Base-by-base conservation (phyloP, 2,113 vertebrate genomes). In the Phylloscopus whistleri region DNA sequence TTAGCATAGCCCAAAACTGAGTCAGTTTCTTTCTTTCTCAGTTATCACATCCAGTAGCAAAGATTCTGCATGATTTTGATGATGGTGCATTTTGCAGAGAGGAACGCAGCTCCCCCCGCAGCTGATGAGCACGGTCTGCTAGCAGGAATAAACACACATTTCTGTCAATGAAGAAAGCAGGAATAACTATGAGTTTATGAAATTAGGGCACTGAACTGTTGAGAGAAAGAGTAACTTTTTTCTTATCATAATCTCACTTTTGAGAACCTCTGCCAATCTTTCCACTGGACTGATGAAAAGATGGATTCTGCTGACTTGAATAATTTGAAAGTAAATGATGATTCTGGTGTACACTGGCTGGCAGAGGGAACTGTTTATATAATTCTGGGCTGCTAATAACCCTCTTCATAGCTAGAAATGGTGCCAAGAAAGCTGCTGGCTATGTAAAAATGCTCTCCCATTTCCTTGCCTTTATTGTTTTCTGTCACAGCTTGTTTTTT, bases 401-500 rank as follows among this genome's bases (percentile, higher is more conserved):
- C 87, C 76, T 89, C 93, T 96, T 93, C 92, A 84, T 95, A 93
- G 90, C 79, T 92, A 74, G 88, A 90, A 96, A 78, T 60, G 35
- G 88, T 96, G 96, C 95, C 96, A 96, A 49, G n/a, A 87, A 96
- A 96, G 93, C 93, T 94, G 93, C 94, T 96, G 92, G 93, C 89
- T 90, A 51, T 81, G 48, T 89, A 87, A 89, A 96, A 94, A 79
- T 46, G 41, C 88, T 93, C 94, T 75, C 35, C 74, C 76, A 48
- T 84, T 97, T 96, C 93, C 80, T 94, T 87, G 90, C 58, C 60
- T 89, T 96, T 87, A 90, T 95, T 96, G 86, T 96, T 95, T 95
- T 92, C 90, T 95, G 86, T 94, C 90, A 96, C 90, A 94, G 90
- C 68, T 93, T 95, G 48, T 16, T 53, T 77, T 93, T 82, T 95